Evolutionary conservation across 2,888 invertebrate species (phyloP).

Genomic region (Frankliniella fusca): DNA sequence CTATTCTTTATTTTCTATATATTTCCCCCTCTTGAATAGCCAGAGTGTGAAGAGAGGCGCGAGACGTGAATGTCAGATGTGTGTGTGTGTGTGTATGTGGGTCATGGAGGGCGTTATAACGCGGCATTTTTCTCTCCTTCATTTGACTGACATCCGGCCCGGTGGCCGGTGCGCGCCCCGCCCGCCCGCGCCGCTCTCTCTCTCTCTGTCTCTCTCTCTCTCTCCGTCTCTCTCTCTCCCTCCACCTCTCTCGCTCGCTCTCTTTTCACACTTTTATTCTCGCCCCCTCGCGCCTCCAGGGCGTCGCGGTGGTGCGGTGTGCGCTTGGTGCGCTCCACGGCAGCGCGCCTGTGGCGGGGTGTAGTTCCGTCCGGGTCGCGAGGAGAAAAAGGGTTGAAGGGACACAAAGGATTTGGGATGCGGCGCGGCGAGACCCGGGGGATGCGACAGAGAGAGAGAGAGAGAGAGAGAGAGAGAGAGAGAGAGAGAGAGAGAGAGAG

Average conservation of each 20-base stretch:
- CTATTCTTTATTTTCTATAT: too few relatives aligned
- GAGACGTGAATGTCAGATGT: neutral
- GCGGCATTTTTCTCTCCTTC: too few relatives aligned
- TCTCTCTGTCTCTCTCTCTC: slow-evolving; percentile 1
- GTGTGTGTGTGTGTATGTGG: neutral
- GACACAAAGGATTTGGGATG: slow-evolving; percentile 2
- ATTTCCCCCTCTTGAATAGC: too few relatives aligned
- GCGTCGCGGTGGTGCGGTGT: neutral
- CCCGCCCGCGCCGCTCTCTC: neutral
- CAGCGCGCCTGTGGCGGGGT: neutral
- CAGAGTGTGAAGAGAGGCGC: too few relatives aligned
- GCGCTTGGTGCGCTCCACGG: neutral
- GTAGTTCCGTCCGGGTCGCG: neutral
- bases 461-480: too few relatives aligned
- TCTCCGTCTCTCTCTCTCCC: neutral
- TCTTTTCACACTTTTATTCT: neutral
- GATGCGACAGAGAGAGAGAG: too few relatives aligned
- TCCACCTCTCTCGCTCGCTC: neutral
- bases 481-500: too few relatives aligned
- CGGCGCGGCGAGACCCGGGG: slow-evolving; percentile 15
- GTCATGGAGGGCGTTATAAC: too few relatives aligned
- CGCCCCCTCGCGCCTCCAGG: neutral
- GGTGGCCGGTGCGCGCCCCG: too few relatives aligned
- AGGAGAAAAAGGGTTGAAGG: neutral
- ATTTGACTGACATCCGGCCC: too few relatives aligned